Conservation (phyloP, 2,113 vertebrate species). For the Martes martes region DNA sequence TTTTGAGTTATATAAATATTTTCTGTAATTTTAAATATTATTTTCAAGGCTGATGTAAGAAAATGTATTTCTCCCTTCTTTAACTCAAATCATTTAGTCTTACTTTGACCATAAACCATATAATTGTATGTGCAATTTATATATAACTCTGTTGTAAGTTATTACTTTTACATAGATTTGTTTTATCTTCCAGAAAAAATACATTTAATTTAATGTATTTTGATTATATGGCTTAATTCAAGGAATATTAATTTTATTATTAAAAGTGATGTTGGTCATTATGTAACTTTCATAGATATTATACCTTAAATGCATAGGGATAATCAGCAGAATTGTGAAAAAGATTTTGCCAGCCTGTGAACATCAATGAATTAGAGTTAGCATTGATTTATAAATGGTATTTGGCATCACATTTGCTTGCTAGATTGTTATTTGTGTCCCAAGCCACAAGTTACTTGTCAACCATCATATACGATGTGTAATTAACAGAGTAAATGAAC, state of each 20-base stretch:
- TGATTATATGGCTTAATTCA: background rate
- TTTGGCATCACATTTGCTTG: background rate
- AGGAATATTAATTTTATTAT: conserved; percentile 19
- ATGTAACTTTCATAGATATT: conserved; percentile 27
- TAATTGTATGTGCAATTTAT: background rate
- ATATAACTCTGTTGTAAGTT: background rate
- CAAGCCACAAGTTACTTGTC: conserved; percentile 13
- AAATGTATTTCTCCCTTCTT: background rate
- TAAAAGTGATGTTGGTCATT: background rate
- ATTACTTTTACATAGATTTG: background rate
- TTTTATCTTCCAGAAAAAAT: background rate
- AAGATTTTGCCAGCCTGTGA: conserved; percentile 55
- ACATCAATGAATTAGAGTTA: conserved; percentile 43
- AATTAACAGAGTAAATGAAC: background rate
- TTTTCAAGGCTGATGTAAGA: background rate
- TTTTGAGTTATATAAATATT: background rate
- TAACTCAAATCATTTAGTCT: background rate
- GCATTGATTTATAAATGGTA: conserved; percentile 49
- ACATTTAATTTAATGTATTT: background rate
- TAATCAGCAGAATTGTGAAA: conserved; percentile 22
- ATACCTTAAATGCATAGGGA: background rate
- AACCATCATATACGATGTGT: background rate
- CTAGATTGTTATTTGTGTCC: conserved; percentile 60
- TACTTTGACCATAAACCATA: background rate
- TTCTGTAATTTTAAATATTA: background rate